phyloP scores from a whole-genome alignment of 2,113 vertebrate genomes.

The Paracanthobrama guichenoti region DNA sequence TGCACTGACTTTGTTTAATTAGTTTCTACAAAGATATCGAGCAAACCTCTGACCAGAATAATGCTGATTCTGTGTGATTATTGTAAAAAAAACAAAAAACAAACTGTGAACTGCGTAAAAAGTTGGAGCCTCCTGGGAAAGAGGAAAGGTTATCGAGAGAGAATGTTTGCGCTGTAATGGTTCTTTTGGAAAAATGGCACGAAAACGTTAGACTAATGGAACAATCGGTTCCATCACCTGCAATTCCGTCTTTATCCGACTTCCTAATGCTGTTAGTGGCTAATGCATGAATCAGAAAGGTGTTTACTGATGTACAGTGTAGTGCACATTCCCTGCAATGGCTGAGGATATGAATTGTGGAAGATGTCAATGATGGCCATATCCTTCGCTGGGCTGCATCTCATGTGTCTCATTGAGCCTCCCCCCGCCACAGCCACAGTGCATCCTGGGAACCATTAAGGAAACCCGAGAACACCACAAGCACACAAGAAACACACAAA shows the following conservation, averaged over 20 bases:
- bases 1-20: constrained; percentile 83
- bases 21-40: constrained; percentile 89
- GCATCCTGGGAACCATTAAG: constrained; percentile 83
- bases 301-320: constrained; percentile 31
- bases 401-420: constrained; percentile 57
- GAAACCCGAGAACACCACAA: constrained; percentile 79
- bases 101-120: constrained; percentile 41
- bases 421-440: constrained; percentile 75
- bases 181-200: constrained; percentile 31
- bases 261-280: constrained; percentile 23
- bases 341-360: constrained; percentile 41
- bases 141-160: constrained; percentile 24
- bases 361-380: constrained; percentile 43
- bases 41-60: constrained; percentile 65
- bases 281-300: constrained; percentile 34
- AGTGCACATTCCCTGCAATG: background rate
- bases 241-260: constrained; percentile 1
- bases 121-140: constrained; percentile 24
- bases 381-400: constrained; percentile 47
- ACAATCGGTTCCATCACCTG: background rate
- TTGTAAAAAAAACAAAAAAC: constrained; percentile 57
- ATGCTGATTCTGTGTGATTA: constrained; percentile 73
- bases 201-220: constrained; percentile 15
- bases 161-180: constrained; percentile 12
- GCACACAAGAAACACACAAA: constrained; percentile 76